These are phyloP conservation scores for Dipodomys stephensi DNA, from an alignment of 2,113 vertebrate genomes.

Conservation along the genomic window DNA sequence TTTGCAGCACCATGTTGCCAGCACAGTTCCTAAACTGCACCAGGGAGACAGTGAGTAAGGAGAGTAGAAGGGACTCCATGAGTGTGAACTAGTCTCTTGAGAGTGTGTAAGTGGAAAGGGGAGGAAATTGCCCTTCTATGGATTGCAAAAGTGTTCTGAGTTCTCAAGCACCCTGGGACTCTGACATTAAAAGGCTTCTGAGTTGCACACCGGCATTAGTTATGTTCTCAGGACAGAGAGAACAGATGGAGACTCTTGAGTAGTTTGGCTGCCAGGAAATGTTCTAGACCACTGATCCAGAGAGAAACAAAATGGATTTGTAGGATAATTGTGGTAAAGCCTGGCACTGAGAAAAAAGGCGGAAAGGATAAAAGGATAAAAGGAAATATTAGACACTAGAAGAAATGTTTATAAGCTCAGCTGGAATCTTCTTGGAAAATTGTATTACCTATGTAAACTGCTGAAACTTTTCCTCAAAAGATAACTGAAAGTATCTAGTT, in stretches of 20 bases:
- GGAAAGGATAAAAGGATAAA: neutral
- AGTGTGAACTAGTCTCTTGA: neutral
- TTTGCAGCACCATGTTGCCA: neutral
- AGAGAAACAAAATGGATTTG: constrained; percentile 1
- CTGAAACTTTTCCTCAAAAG: neutral
- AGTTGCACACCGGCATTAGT: neutral
- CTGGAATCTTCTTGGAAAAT: neutral
- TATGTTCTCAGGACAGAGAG: neutral
- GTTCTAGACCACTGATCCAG: neutral
- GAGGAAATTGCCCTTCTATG: neutral
- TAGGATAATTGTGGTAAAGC: neutral
- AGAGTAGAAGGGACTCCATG: neutral
- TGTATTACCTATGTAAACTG: neutral
- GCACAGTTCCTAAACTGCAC: neutral
- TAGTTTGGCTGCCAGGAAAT: neutral
- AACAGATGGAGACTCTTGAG: neutral
- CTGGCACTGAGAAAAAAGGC: neutral
- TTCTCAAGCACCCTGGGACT: neutral
- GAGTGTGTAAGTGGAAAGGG: neutral
- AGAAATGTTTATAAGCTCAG: neutral
- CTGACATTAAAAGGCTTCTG: neutral
- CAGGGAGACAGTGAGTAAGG: neutral
- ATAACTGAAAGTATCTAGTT: neutral
- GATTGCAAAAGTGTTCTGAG: neutral
- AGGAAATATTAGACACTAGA: neutral